These are phyloP conservation scores for Nymphalis io DNA, from an alignment of 1,140 invertebrate species.

Conservation along the genomic window DNA sequence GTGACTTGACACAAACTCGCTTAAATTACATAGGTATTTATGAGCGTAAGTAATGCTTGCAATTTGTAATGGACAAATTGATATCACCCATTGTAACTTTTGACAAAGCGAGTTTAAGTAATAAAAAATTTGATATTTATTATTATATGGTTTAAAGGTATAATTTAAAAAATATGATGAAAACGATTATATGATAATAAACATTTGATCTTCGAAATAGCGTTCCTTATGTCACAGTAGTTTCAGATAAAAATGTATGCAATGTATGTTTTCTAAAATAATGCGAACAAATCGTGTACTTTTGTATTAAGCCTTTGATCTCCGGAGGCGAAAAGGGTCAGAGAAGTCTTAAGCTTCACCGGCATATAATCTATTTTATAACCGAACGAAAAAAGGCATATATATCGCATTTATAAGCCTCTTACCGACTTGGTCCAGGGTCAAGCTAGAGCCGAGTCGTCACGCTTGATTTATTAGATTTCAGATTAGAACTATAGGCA, in stretches of 20 bases:
- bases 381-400: slow-evolving; percentile 24
- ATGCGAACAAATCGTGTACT: neutral
- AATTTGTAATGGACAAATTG: neutral
- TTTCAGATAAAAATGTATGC: neutral
- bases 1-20: neutral
- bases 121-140: no score
- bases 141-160: no score
- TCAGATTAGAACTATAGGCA: slow-evolving; percentile 37
- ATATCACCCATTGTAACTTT: neutral
- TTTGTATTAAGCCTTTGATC: slow-evolving; percentile 1
- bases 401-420: slow-evolving; percentile 28
- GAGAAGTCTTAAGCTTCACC: slow-evolving; percentile 4
- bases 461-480: slow-evolving; percentile 36
- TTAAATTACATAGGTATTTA: neutral
- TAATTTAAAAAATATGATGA: no score
- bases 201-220: no score
- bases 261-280: neutral
- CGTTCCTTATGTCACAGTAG: no score
- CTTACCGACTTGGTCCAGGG: slow-evolving; percentile 27
- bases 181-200: neutral
- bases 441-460: slow-evolving; percentile 22
- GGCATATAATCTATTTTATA: slow-evolving; percentile 17
- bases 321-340: neutral
- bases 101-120: no score
- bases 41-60: neutral